Base-by-base conservation (phyloP, 1,140 invertebrate genomes). In the Pantala flavescens region DNA sequence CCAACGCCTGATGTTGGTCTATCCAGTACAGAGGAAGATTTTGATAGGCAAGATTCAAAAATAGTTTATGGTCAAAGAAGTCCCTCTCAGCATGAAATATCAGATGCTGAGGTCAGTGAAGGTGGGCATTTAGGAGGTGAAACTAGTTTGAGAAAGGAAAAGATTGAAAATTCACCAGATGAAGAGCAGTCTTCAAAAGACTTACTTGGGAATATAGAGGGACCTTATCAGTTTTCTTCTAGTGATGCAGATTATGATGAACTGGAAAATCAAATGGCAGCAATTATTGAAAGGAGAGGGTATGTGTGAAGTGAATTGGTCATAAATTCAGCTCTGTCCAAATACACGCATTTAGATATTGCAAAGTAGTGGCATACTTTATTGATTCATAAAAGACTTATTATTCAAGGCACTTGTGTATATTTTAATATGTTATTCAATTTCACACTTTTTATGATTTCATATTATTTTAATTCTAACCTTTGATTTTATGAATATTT, bases 241-340 rank as follows among this genome's bases (percentile, higher is more conserved):
- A 63, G 49, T 63, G 49, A 63, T 63, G 49, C 49, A 12, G 49
- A 63, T 63, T 63, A 63, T 63, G 49, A 63, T 63, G 49, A 63
- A 12, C n/a, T 63, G 49, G 49, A 63, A 63, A 63, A 63, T 63
- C 49, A 63, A 63, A 63, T 63, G 49, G 49, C 49, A 19, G 49
- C 49, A 19, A 16, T 63, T 1, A 12, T 63, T 19, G 49, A 63
- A 63, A 21, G 49, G 49, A 63, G n/a, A 63, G 16, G 49, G 49
- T 63, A 63, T 16, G 49, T 36, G 3, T 36, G 28, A 36, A 36
- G 28, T 36, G 28, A 36, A 36, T 36, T 36, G 28, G 9, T 36
- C 28, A 36, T 36, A 36, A 5, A 5, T 36, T 36, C 28, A 36
- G 28, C 28, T 36, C 28, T 36, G 28, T 9, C 28, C 28, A 36